Percentiles rank a stretch among this genome's conserved stretches.
Conservation (phyloP, 2,113 vertebrate species). For the Meleagris gallopavo region DNA sequence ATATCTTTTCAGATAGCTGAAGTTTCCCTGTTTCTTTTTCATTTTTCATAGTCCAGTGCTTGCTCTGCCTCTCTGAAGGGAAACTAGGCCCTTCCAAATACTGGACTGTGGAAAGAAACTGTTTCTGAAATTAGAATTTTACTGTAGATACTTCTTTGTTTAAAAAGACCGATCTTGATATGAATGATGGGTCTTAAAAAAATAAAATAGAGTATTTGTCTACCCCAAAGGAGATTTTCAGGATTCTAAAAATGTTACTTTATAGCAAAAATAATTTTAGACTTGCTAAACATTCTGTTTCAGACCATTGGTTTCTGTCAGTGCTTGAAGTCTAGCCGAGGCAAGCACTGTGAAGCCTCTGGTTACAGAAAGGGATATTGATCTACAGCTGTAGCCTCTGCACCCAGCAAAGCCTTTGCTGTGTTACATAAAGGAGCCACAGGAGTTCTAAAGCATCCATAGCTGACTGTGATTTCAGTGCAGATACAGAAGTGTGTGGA, state of each 20-base stretch:
- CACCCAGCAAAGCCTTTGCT: neutral
- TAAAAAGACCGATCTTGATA: neutral
- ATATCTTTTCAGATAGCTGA: neutral
- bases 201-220: neutral
- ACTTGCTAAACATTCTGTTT: neutral
- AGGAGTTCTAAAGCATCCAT: neutral
- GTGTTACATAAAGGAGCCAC: neutral
- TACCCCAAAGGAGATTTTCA: neutral
- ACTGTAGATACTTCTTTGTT: neutral
- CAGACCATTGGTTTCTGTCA: neutral
- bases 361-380: neutral
- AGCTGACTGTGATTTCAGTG: neutral
- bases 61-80: neutral
- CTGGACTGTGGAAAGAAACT: neutral
- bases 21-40: neutral
- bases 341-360: neutral
- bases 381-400: neutral
- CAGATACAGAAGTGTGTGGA: neutral
- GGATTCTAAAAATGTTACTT: neutral
- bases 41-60: neutral
- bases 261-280: neutral
- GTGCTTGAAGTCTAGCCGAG: conserved; percentile 7
- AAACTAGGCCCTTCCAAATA: neutral
- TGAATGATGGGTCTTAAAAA: neutral
- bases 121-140: neutral